phyloP scores from a whole-genome alignment of 1,140 invertebrate genomes.

The Bombus difficillimus region DNA sequence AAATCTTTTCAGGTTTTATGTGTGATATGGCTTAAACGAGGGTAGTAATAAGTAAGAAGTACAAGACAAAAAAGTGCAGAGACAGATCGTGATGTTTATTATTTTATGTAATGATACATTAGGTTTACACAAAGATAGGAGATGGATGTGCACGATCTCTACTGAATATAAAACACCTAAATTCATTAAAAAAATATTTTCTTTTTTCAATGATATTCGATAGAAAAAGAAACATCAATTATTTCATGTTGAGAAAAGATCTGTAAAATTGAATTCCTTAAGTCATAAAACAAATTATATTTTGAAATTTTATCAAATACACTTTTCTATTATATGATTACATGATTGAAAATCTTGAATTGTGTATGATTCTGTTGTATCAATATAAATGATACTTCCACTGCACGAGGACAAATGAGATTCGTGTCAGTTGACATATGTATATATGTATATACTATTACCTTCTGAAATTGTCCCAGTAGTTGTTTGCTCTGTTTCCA shows the following conservation, averaged over 20 bases:
- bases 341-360: slow-evolving; percentile 10
- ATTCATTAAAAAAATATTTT: slow-evolving; percentile 22
- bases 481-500: slow-evolving; percentile 93
- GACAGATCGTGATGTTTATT: slow-evolving; percentile 66
- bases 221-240: slow-evolving; percentile 22
- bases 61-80: slow-evolving; percentile 57
- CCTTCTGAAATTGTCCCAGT: slow-evolving; percentile 96
- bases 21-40: slow-evolving; percentile 59
- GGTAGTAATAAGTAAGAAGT: slow-evolving; percentile 63
- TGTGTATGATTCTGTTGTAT: slow-evolving; percentile 13
- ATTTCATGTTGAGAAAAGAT: slow-evolving; percentile 6
- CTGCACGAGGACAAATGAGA: slow-evolving; percentile 8
- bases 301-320: slow-evolving; percentile 8
- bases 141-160: slow-evolving; percentile 39
- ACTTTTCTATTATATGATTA: slow-evolving; percentile 34
- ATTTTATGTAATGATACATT: slow-evolving; percentile 63
- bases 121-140: slow-evolving; percentile 64
- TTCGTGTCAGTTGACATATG: background rate
- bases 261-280: slow-evolving; percentile 24
- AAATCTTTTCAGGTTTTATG: slow-evolving; percentile 45
- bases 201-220: slow-evolving; percentile 12
- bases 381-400: slow-evolving; percentile 17
- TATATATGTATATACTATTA: slow-evolving; percentile 79
- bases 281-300: slow-evolving; percentile 32
- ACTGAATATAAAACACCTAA: slow-evolving; percentile 44